Evolutionary conservation across 2,113 vertebrate genomes (phyloP), one percentile per base, ranked within the genome.

Genomic region (Pyrgilauda ruficollis): DNA sequence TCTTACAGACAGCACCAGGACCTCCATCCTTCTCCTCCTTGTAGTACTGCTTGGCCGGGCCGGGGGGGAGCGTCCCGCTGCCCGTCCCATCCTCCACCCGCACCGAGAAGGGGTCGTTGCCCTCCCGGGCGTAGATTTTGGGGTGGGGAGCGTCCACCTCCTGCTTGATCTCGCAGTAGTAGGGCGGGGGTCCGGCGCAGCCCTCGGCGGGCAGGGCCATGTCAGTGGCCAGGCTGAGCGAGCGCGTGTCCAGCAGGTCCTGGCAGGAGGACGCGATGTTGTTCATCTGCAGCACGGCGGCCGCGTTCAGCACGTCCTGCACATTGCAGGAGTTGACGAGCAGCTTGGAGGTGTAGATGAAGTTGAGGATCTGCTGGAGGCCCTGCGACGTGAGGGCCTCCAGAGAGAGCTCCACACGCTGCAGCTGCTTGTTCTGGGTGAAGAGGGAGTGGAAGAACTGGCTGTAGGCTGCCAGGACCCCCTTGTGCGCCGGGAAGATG

Each of bases 391-490:
- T 99, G 95, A 99, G 97, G 5, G 98, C 98, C 87, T 99, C 99
- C 97, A 99, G 96, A 1, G 99, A 99, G 79, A 99, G 98, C 97
- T 99, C 99, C 58, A 99, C 98, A 0, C 98, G 98, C 69, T 98
- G 98, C 92, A 99, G 98, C 95, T 99, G 99, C 96, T 99, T 99
- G 98, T 99, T 99, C 88, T 98, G 99, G 67, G 98, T 98, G 94
- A 99, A 99, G 91, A 99, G 99, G 4, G 99, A 98, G 97, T 99
- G 99, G 97, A 99, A 99, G 98, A 99, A 99, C 80, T 98, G 99
- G 97, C 99, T 99, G 97, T 99, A 99, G 95, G 99, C 99, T 0
- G 99, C 99, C 91, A 99, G 98, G 92, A 99, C 98, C 6, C 99
- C 99, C 96, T 99, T 99, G 97, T 99, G 99, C 22, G 99, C 98